These are phyloP conservation scores for Chionoecetes opilio DNA, from an alignment of 1,140 invertebrate species.

Conservation along the genomic window DNA sequence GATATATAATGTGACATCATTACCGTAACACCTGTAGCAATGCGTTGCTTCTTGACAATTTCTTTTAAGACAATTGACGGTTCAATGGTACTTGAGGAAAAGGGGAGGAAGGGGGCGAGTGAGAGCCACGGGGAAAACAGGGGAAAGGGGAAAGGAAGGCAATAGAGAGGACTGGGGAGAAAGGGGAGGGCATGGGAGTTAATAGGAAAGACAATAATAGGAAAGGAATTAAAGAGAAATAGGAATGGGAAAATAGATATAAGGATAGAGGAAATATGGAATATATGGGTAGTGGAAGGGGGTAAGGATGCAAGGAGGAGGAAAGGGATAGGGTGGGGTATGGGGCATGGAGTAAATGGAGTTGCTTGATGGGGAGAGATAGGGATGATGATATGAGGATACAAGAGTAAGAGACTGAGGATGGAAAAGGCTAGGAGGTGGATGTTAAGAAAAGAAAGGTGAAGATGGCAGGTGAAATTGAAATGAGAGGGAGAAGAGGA, in stretches of 20 bases:
- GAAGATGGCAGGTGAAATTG: too few relatives aligned
- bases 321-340: background rate
- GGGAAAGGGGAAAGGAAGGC: background rate
- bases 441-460: too few relatives aligned
- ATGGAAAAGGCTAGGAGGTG: too few relatives aligned
- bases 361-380: background rate
- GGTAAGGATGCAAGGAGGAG: too few relatives aligned
- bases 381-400: background rate
- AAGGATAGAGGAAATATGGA: background rate
- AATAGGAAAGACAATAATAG: background rate
- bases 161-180: background rate
- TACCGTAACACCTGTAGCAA: background rate
- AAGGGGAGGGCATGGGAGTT: background rate
- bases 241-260: background rate
- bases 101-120: too few relatives aligned
- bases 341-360: too few relatives aligned
- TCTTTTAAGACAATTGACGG: background rate
- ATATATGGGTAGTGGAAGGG: too few relatives aligned
- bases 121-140: background rate
- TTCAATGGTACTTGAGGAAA: background rate
- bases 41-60: background rate
- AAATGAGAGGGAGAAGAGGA: too few relatives aligned
- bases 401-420: too few relatives aligned
- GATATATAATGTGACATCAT: background rate
- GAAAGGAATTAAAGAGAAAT: background rate